A percentile compares a stretch with the other conserved stretches of the same genome.
Evolutionary conservation across 2,113 vertebrate species (phyloP).

Genomic region (Crotalus viridis): DNA sequence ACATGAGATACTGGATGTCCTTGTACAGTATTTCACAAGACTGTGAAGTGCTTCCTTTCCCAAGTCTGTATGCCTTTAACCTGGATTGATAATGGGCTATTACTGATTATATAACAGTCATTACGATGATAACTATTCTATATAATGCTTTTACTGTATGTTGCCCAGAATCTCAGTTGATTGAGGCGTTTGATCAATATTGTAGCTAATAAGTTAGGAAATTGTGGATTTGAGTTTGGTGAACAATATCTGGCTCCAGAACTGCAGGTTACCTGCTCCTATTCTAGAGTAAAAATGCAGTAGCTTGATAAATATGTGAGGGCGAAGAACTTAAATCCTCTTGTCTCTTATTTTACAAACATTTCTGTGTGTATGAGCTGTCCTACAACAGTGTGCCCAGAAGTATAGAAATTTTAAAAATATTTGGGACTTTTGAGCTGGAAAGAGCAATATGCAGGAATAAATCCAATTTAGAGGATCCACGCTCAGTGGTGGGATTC

Average conservation of each 20-base stretch:
- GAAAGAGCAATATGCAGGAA: neutral
- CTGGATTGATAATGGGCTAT: too few species aligned
- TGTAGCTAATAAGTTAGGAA: too few species aligned
- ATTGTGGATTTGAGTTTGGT: too few species aligned
- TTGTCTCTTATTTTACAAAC: neutral
- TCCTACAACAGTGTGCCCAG: neutral
- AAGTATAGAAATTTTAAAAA: neutral
- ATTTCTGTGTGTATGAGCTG: neutral
- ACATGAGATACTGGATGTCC: too few species aligned
- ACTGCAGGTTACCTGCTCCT: neutral
- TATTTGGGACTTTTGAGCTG: neutral
- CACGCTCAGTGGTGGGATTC: neutral
- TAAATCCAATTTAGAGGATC: neutral
- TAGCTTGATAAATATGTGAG: neutral
- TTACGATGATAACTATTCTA: too few species aligned
- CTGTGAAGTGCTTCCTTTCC: too few species aligned
- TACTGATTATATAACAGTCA: too few species aligned
- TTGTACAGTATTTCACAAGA: too few species aligned
- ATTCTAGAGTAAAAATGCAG: neutral
- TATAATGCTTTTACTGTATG: too few species aligned
- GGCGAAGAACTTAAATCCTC: neutral
- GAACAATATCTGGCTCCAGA: neutral
- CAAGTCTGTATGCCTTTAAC: too few species aligned
- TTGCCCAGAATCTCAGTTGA: too few species aligned
- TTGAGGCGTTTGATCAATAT: too few species aligned